phyloP scores from a whole-genome alignment of 2,113 vertebrate genomes.

The Salvator merianae region DNA sequence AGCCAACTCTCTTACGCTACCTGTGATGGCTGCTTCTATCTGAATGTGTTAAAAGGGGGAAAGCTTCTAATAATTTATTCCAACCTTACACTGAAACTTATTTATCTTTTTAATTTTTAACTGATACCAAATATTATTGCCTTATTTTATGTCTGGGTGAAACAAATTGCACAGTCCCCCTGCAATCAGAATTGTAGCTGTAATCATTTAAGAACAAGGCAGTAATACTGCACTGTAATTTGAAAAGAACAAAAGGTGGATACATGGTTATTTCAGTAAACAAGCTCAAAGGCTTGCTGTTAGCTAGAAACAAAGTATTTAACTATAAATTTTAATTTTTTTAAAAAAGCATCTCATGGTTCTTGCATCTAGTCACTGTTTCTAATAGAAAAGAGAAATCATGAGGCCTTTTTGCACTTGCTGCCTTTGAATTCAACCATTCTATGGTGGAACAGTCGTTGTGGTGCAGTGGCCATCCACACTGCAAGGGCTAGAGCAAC shows the following conservation, averaged over 20 bases:
- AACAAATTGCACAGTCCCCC: not conserved
- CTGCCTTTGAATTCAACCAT: no score
- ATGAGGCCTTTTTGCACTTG: no score
- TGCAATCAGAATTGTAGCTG: not conserved
- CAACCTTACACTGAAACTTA: not conserved
- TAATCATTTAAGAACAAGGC: not conserved
- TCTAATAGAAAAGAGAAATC: not conserved
- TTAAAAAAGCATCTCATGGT: not conserved
- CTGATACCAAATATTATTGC: not conserved
- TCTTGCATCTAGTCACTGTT: not conserved
- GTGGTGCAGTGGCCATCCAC: no score
- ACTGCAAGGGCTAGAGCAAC: no score
- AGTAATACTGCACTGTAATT: not conserved
- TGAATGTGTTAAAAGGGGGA: not conserved
- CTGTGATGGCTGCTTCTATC: not conserved
- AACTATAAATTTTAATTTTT: not conserved
- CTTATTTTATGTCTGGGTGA: not conserved
- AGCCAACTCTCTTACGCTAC: not conserved
- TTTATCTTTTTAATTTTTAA: not conserved
- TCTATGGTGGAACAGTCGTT: no score
- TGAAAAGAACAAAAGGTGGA: not conserved
- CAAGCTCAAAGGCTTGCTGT: not conserved
- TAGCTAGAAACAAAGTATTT: not conserved
- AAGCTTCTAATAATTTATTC: not conserved
- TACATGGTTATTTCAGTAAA: not conserved